phyloP scores from a whole-genome alignment of 2,888 invertebrate genomes.

The Noctua pronuba region DNA sequence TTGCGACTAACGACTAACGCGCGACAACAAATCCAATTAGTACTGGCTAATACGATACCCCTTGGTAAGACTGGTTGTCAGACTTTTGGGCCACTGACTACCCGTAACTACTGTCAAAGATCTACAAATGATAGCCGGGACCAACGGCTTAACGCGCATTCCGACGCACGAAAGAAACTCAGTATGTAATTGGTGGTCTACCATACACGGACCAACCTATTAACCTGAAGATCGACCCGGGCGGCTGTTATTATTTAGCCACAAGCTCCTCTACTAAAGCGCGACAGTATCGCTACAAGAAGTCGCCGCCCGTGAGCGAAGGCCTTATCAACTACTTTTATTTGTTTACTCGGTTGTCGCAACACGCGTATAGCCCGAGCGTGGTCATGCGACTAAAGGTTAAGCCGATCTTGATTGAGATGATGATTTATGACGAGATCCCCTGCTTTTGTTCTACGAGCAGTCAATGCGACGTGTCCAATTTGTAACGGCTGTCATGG shows the following conservation, averaged over 20 bases:
- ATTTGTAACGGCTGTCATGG: constrained; percentile 27
- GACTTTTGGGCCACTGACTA: neutral
- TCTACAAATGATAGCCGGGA: neutral
- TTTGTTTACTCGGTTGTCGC: neutral
- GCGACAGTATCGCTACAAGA: neutral
- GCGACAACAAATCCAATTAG: neutral
- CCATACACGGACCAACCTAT: neutral
- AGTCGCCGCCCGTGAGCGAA: neutral
- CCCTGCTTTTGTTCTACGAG: constrained; percentile 20
- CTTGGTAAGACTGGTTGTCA: neutral
- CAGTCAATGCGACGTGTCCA: constrained; percentile 20
- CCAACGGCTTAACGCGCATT: neutral
- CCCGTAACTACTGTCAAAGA: neutral
- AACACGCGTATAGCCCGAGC: neutral
- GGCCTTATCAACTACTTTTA: neutral
- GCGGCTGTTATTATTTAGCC: neutral
- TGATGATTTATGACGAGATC: constrained; percentile 40
- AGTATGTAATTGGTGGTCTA: neutral
- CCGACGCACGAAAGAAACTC: neutral
- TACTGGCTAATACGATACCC: neutral
- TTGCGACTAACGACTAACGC: too few species aligned
- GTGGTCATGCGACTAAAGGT: neutral
- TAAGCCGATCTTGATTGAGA: constrained; percentile 22
- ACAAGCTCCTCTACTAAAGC: neutral
- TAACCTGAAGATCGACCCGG: neutral